Evolutionary conservation across 92 coral and sea anemone genomes (phyloP).

Genomic region (Epizoanthus stellaris): DNA sequence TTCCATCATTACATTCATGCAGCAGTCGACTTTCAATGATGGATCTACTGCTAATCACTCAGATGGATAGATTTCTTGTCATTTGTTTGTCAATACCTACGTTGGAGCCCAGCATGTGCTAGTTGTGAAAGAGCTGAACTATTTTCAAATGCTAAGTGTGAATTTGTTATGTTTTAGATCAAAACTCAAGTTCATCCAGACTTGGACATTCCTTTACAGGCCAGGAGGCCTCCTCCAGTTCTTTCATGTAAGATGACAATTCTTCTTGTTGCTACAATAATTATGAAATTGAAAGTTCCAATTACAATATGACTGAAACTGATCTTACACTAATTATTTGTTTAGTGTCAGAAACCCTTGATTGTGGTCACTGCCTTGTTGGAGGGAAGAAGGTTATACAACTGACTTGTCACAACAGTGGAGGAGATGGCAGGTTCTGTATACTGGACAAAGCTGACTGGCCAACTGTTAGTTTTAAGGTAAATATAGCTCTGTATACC

Average conservation of each 20-base stretch:
- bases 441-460: slow-evolving; percentile 79
- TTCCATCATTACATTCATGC: no score
- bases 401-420: slow-evolving; percentile 79
- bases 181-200: slow-evolving; percentile 89
- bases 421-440: slow-evolving; percentile 95
- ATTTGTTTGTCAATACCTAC: no score
- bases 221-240: slow-evolving; percentile 91
- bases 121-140: neutral
- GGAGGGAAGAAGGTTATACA: slow-evolving; percentile 85
- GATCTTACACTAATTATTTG: neutral
- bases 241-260: slow-evolving; percentile 71
- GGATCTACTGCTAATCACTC: no score
- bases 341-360: slow-evolving; percentile 79
- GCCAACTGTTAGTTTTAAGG: slow-evolving; percentile 86
- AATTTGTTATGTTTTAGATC: slow-evolving; percentile 59
- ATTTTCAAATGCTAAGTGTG: neutral
- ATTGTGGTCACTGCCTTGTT: slow-evolving; percentile 92
- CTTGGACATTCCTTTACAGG: slow-evolving; percentile 77
- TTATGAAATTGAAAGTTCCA: neutral
- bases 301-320: neutral
- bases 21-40: no score
- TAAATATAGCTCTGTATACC: neutral
- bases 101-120: no score
- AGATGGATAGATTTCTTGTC: no score
- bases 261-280: neutral